These are phyloP conservation scores for Arge pagana DNA, from an alignment of 2,888 invertebrate species.

Conservation along the genomic window DNA sequence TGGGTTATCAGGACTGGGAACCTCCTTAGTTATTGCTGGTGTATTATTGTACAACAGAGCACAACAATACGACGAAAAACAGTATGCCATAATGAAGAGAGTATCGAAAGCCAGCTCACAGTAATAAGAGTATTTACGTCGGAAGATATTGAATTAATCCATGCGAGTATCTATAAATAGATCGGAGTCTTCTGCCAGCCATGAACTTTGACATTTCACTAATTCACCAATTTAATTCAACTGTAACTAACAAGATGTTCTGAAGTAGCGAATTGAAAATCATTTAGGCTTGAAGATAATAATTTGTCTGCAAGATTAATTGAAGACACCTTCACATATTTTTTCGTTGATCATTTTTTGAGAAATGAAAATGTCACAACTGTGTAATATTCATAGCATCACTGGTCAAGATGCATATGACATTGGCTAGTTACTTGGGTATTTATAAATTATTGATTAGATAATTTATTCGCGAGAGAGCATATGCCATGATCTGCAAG, in stretches of 20 bases:
- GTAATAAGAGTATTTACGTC: slow-evolving; percentile 30
- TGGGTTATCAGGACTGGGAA: slow-evolving; percentile 73
- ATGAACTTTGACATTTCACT: too few relatives aligned
- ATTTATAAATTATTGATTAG: too few relatives aligned
- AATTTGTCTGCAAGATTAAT: too few relatives aligned
- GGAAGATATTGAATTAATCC: slow-evolving; percentile 4
- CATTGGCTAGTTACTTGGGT: too few relatives aligned
- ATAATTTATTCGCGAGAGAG: too few relatives aligned
- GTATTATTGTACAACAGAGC: slow-evolving; percentile 77
- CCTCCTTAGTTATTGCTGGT: slow-evolving; percentile 71
- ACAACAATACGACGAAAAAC: slow-evolving; percentile 63
- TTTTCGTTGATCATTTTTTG: too few relatives aligned
- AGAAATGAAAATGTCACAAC: too few relatives aligned
- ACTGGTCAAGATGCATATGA: too few relatives aligned
- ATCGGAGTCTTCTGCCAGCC: too few relatives aligned
- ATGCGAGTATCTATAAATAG: neutral
- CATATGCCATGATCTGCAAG: too few relatives aligned
- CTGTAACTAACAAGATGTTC: neutral
- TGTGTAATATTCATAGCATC: too few relatives aligned
- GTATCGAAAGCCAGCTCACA: slow-evolving; percentile 52
- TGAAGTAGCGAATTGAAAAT: neutral
- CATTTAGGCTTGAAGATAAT: neutral
- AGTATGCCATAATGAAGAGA: slow-evolving; percentile 41
- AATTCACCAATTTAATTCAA: neutral
- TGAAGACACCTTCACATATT: too few relatives aligned